Evolutionary conservation across 1,140 invertebrate species (phyloP).

Genomic region (Drosophila teissieri): DNA sequence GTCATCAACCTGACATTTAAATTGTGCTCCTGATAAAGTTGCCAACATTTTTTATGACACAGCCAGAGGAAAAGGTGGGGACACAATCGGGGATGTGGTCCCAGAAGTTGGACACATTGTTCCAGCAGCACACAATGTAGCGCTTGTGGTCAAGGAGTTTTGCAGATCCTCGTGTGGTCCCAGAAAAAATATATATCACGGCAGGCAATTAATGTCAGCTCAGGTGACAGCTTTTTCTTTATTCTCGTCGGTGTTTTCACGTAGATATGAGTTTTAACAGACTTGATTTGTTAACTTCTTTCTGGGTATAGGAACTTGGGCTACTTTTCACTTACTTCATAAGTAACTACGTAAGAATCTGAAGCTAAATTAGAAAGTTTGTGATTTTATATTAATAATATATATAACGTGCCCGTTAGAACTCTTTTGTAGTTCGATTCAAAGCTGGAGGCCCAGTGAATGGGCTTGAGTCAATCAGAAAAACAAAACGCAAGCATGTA

Average conservation of each 20-base stretch:
- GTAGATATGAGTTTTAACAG: constrained; percentile 4
- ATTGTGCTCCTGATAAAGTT: constrained; percentile 80
- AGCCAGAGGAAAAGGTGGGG: background rate
- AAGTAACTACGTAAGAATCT: background rate
- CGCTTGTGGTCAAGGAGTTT: constrained; percentile 40
- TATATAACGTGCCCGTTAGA: background rate
- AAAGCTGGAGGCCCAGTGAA: constrained; percentile 15
- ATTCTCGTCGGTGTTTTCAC: constrained; percentile 32
- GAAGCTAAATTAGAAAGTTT: background rate
- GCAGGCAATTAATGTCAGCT: constrained; percentile 68
- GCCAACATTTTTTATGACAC: constrained; percentile 67
- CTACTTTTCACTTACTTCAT: background rate
- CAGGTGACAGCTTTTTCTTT: constrained; percentile 58
- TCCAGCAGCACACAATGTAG: constrained; percentile 36
- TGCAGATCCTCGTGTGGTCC: constrained; percentile 58
- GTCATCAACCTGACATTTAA: constrained; percentile 79
- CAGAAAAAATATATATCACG: constrained; percentile 60
- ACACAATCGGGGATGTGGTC: background rate
- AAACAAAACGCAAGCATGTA: background rate
- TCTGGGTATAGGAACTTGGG: background rate
- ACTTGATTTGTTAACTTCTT: background rate
- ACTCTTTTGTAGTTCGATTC: constrained; percentile 41
- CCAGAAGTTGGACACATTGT: constrained; percentile 54
- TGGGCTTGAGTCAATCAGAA: constrained; percentile 55
- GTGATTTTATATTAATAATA: too few species aligned